These are phyloP conservation scores for Sesamia inferens DNA, from an alignment of 2,888 invertebrate genomes.

Conservation along the genomic window DNA sequence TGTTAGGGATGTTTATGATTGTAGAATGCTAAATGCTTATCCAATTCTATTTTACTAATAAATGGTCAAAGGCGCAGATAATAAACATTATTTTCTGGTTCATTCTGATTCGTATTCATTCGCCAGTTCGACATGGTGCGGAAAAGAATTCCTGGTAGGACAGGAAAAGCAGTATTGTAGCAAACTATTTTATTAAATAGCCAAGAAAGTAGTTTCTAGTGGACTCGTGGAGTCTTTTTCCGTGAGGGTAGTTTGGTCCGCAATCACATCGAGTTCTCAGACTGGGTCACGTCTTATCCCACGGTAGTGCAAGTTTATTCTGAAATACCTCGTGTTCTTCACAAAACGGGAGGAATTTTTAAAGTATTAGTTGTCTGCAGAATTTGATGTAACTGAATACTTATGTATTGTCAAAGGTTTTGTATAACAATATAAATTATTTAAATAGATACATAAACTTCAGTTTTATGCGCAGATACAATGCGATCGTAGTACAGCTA, in stretches of 20 bases:
- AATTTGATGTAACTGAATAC: neutral
- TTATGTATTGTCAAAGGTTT: neutral
- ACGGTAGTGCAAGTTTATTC: conserved; percentile 49
- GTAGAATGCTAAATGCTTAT: neutral
- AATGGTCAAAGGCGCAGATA: neutral
- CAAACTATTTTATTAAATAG: neutral
- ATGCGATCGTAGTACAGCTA: neutral
- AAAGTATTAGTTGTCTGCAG: neutral
- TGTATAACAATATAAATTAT: neutral
- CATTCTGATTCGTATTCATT: too few species aligned
- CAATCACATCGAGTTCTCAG: conserved; percentile 48
- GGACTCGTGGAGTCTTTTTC: conserved; percentile 15
- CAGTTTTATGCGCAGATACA: neutral
- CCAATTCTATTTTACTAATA: neutral
- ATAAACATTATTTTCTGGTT: neutral
- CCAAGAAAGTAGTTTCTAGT: conserved; percentile 29
- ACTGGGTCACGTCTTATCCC: conserved; percentile 45
- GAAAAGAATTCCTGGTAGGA: too few species aligned
- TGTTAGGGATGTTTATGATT: neutral
- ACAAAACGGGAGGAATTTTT: conserved; percentile 19
- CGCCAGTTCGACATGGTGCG: too few species aligned
- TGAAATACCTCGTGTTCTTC: conserved; percentile 32
- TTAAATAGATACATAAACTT: too few species aligned
- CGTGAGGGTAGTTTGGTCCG: conserved; percentile 39
- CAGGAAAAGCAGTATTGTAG: too few species aligned